These are phyloP conservation scores for Halocynthia aurantium DNA, from an alignment of 23 tunicate species.

Conservation along the genomic window DNA sequence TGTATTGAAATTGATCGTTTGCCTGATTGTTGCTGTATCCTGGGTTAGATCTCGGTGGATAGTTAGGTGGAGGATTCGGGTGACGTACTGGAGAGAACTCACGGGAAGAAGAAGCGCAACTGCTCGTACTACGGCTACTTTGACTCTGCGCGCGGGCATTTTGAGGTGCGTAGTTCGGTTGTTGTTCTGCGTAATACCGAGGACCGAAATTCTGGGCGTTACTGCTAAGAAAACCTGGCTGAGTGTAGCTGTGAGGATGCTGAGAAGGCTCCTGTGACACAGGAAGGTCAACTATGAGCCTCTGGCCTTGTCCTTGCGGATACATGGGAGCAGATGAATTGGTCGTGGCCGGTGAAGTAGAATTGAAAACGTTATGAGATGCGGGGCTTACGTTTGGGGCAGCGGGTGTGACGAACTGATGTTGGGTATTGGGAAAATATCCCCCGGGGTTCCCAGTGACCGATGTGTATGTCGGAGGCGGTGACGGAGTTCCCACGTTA, in stretches of 20 bases:
- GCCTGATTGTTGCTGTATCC: background rate
- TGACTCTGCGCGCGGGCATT: conserved; percentile 6
- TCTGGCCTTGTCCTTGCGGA: background rate
- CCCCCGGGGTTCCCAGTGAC: conserved; percentile 3
- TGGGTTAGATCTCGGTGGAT: background rate
- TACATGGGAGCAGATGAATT: conserved; percentile 13
- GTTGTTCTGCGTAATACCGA: conserved; percentile 25
- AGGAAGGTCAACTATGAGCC: conserved; percentile 11
- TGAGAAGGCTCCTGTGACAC: background rate
- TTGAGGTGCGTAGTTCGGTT: background rate
- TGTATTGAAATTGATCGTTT: background rate
- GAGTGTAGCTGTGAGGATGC: conserved; percentile 3
- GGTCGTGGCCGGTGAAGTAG: conserved; percentile 1
- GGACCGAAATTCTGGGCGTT: conserved; percentile 10
- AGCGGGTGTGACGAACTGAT: background rate
- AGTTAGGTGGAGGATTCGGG: too few relatives aligned
- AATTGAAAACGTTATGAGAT: conserved; percentile 5
- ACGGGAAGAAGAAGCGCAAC: conserved; percentile 23
- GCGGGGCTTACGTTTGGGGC: conserved; percentile 1
- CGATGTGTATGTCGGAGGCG: conserved; percentile 22
- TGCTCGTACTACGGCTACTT: conserved; percentile 24
- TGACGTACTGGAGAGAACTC: background rate
- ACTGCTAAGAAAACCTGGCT: background rate
- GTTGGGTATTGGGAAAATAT: conserved; percentile 1
- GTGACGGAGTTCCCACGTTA: conserved; percentile 4